A percentile compares a stretch with the other conserved stretches of the same genome.
These are phyloP conservation scores for Amyelois transitella DNA, from an alignment of 1,140 invertebrate species.

Conservation along the genomic window DNA sequence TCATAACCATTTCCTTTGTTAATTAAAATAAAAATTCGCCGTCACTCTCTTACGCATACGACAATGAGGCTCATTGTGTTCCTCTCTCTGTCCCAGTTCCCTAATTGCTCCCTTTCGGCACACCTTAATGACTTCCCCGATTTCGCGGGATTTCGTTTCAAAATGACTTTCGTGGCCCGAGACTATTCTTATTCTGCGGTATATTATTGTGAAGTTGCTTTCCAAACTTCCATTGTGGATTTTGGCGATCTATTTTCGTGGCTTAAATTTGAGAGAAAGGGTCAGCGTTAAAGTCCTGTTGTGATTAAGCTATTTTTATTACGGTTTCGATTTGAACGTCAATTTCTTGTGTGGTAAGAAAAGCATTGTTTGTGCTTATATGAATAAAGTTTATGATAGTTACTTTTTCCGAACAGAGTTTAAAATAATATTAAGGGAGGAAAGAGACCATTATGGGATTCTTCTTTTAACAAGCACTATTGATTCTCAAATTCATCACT, in stretches of 20 bases:
- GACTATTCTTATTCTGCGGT: constrained; percentile 25
- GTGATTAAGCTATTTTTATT: too few species aligned
- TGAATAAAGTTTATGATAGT: too few species aligned
- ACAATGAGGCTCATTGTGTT: constrained; percentile 14
- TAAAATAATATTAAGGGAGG: too few species aligned
- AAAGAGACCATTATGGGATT: too few species aligned
- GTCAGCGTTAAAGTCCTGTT: too few species aligned
- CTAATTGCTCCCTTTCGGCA: constrained; percentile 49
- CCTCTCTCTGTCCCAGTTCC: constrained; percentile 34
- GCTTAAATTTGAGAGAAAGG: too few species aligned
- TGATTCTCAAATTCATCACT: too few species aligned
- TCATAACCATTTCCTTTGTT: constrained; percentile 1
- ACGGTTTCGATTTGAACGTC: too few species aligned
- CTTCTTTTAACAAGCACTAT: too few species aligned
- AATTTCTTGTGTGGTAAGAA: too few species aligned
- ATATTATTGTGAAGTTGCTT: neutral
- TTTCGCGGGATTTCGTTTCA: constrained; percentile 44
- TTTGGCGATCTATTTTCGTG: neutral
- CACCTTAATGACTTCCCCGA: constrained; percentile 58
- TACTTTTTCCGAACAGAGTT: too few species aligned
- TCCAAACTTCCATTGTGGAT: neutral
- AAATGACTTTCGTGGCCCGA: constrained; percentile 27
- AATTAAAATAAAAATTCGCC: constrained; percentile 9
- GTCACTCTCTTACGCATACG: constrained; percentile 1
- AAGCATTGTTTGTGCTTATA: too few species aligned